Evolutionary conservation across 1,140 invertebrate genomes (phyloP).

Genomic region (Drosophila aff.): DNA sequence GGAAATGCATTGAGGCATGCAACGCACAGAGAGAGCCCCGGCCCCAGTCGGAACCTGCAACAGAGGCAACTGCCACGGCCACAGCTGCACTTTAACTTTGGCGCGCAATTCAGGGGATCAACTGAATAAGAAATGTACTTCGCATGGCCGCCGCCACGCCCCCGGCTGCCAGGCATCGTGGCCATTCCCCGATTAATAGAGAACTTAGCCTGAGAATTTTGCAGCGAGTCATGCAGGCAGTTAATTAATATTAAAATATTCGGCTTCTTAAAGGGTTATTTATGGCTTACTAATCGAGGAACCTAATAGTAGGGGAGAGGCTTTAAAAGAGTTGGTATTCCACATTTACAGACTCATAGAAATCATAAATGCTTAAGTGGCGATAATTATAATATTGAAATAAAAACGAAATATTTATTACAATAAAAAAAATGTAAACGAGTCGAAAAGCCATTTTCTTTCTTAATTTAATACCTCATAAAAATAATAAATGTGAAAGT

Average conservation of each 20-base stretch:
- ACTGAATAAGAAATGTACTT: constrained; percentile 33
- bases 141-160: constrained; percentile 59
- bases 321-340: too few relatives aligned
- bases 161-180: constrained; percentile 7
- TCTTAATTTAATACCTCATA: too few relatives aligned
- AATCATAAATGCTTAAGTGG: background rate
- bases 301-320: too few relatives aligned
- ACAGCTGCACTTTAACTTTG: constrained; percentile 55
- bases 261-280: constrained; percentile 14
- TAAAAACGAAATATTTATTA: background rate
- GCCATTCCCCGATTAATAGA: constrained; percentile 27
- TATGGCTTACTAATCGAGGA: constrained; percentile 12
- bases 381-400: background rate
- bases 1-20: constrained; percentile 81
- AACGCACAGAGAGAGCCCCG: constrained; percentile 11
- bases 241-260: constrained; percentile 27
- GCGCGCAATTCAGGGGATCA: constrained; percentile 32
- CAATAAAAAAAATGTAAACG: too few relatives aligned
- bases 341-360: background rate
- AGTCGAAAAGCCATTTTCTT: too few relatives aligned
- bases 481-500: too few relatives aligned
- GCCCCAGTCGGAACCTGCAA: constrained; percentile 5
- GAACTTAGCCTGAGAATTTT: constrained; percentile 9
- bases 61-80: constrained; percentile 34
- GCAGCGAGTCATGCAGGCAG: background rate